A percentile compares a stretch with the other conserved stretches of the same genome.
Evolutionary conservation across 2,888 invertebrate genomes (phyloP).

Genomic region (Liodrosophila aerea): DNA sequence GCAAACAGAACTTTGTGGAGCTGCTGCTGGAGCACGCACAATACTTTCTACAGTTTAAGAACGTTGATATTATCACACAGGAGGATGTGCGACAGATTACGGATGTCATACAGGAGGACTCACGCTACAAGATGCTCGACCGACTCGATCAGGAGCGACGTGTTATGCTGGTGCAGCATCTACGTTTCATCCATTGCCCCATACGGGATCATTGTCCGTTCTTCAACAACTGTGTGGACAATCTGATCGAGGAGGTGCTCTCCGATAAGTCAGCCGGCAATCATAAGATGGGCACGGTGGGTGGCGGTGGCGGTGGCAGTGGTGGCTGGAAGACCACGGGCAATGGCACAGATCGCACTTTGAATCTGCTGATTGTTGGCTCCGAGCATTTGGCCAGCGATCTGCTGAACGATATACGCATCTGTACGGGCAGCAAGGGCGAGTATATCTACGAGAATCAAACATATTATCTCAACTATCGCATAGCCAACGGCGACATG

Average conservation of each 20-base stretch:
- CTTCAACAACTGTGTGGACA: constrained; percentile 91
- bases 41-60: constrained; percentile 95
- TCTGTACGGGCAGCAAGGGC: constrained; percentile 92
- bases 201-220: constrained; percentile 97
- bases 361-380: constrained; percentile 95
- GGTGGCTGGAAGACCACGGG: constrained; percentile 58
- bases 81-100: constrained; percentile 97
- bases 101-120: constrained; percentile 94
- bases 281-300: constrained; percentile 83
- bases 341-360: constrained; percentile 78
- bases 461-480: constrained; percentile 91
- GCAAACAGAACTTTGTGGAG: constrained; percentile 96
- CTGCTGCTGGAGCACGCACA: constrained; percentile 95
- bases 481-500: constrained; percentile 93
- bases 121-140: constrained; percentile 96
- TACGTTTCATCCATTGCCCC: constrained; percentile 97
- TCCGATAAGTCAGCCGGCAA: constrained; percentile 83
- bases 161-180: constrained; percentile 95
- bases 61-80: constrained; percentile 95
- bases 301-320: constrained; percentile 32
- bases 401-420: constrained; percentile 92
- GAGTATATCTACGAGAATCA: constrained; percentile 91
- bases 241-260: constrained; percentile 86
- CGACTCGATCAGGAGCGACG: constrained; percentile 97
- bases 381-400: constrained; percentile 93